Conservation (phyloP, 2,113 vertebrate genomes). For the Sclerurus mexicanus region DNA sequence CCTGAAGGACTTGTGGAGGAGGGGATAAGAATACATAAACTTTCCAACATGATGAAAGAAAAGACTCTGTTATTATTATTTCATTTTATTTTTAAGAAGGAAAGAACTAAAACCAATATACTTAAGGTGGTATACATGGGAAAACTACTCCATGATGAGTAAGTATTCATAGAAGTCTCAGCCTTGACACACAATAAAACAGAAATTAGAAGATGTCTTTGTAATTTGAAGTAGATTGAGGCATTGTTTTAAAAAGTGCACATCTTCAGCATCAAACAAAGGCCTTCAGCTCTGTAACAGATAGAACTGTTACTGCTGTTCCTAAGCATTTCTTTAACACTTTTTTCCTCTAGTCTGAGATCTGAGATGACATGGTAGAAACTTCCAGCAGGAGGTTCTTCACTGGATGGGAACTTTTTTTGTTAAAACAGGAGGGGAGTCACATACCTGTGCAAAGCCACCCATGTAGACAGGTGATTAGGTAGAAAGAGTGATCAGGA, state of each 20-base stretch:
- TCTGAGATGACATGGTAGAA: neutral
- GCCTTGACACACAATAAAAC: neutral
- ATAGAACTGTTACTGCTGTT: neutral
- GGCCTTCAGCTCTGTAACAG: neutral
- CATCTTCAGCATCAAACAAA: neutral
- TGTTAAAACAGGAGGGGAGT: neutral
- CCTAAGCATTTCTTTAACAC: neutral
- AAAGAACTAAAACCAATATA: neutral
- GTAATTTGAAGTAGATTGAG: neutral
- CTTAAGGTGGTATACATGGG: neutral
- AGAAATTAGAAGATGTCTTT: neutral
- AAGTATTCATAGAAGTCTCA: neutral
- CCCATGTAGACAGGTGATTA: neutral
- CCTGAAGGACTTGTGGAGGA: constrained; percentile 57
- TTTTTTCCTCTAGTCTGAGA: neutral
- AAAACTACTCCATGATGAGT: neutral
- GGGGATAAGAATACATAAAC: constrained; percentile 54
- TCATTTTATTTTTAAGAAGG: constrained; percentile 36
- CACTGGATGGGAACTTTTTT: neutral
- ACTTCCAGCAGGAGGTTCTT: neutral
- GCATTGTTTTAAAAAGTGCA: neutral
- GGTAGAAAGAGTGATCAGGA: neutral
- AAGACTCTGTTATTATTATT: constrained; percentile 18
- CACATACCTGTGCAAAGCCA: neutral
- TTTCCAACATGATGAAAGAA: constrained; percentile 61